Evolutionary conservation across 2,113 vertebrate genomes (phyloP).

Genomic region (Phyllostomus discolor): DNA sequence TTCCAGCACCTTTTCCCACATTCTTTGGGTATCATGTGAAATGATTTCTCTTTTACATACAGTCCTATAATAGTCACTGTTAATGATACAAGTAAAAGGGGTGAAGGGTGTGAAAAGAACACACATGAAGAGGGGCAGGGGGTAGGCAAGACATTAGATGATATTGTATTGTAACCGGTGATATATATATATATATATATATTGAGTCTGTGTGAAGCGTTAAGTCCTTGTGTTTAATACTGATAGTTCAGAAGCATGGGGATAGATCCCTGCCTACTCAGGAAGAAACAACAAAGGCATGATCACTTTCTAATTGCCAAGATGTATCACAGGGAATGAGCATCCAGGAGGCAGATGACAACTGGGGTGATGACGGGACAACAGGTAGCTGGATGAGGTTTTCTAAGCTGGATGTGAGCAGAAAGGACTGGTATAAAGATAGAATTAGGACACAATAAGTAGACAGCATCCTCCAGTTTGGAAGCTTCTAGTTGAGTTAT

Average conservation of each 20-base stretch:
- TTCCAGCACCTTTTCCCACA: too few relatives aligned
- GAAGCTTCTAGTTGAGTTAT: slow-evolving; percentile 27
- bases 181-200: background rate
- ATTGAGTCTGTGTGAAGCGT: background rate
- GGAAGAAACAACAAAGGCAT: background rate
- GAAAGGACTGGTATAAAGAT: background rate
- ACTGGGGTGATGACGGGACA: background rate
- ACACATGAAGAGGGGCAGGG: background rate
- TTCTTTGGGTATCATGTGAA: background rate
- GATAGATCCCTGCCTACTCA: background rate
- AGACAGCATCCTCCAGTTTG: background rate
- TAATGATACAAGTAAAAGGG: background rate
- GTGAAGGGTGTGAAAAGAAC: background rate
- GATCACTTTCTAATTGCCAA: background rate
- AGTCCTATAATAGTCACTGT: background rate
- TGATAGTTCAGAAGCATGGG: background rate
- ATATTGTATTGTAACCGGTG: background rate
- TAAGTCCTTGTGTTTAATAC: background rate
- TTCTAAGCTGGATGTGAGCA: background rate
- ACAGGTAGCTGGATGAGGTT: background rate
- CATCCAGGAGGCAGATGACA: too few relatives aligned
- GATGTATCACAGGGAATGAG: background rate
- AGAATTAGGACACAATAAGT: background rate
- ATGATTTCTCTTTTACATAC: background rate
- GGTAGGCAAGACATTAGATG: background rate